Percentiles rank a stretch among this genome's conserved stretches.
These are phyloP conservation scores for Platyscelio sp. DNA, from an alignment of 2,888 invertebrate species.

Conservation along the genomic window DNA sequence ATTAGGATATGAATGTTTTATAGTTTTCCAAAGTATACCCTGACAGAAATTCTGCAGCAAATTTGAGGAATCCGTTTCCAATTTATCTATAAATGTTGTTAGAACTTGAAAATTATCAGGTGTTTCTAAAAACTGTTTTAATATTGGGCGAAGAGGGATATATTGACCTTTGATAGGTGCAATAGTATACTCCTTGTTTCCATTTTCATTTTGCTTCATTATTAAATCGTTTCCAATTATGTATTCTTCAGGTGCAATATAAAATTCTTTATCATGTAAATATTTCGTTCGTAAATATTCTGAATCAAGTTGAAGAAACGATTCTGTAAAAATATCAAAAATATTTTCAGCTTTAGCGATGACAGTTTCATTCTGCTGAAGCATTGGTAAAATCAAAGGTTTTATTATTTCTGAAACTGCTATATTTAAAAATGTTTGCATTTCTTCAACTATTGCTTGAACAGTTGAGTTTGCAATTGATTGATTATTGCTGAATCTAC, in stretches of 20 bases:
- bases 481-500: too few species aligned
- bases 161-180: conserved; percentile 1
- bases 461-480: too few species aligned
- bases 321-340: too few species aligned
- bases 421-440: too few species aligned
- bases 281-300: neutral
- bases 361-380: too few species aligned
- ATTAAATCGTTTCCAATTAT: neutral
- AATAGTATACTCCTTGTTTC: too few species aligned
- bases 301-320: too few species aligned
- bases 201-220: neutral
- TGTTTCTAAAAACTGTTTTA: conserved; percentile 32
- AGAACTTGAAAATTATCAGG: conserved; percentile 29
- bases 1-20: conserved; percentile 26
- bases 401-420: too few species aligned
- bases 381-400: too few species aligned
- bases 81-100: conserved; percentile 3
- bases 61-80: neutral
- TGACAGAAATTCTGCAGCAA: conserved; percentile 43
- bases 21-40: conserved; percentile 45
- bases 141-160: neutral
- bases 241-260: neutral
- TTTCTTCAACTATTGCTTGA: too few species aligned
- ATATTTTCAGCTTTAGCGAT: too few species aligned
- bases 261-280: neutral